Evolutionary conservation across 2,888 invertebrate genomes (phyloP), one percentile per base, ranked within the genome.

Genomic region (Acleris literana): DNA sequence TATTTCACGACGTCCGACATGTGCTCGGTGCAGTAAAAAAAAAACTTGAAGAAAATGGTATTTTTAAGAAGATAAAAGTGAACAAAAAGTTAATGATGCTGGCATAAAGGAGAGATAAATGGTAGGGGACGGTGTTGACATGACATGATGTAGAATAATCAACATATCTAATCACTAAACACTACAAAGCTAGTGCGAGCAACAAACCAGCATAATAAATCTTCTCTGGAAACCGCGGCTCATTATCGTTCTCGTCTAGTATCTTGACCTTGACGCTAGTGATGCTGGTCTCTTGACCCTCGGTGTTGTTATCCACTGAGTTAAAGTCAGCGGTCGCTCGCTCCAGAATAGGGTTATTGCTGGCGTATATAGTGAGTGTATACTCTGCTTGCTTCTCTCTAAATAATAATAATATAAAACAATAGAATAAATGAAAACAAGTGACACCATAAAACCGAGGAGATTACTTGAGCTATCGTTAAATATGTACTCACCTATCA

Each of bases 171-270:
- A 29, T 29, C 29, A 29, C 29, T 29, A 7, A 29, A 2, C 33
- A 33, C 33, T 33, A 33, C 9, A 33, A 33, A 33, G 29, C 9
- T 29, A 13, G 3, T 33, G 13, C 11, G 13, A 46, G 6, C 16
- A 46, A 62, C 54, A 39, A 22, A 63, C 96, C 96, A 56, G 95
- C 95, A 76, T 95, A 95, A 76, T 95, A 96, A 59, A 94, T 85
- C 20, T 84, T 82, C 68, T 94, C 93, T 59, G 94, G 93, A 78
- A 97, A 97, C 49, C 93, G 90, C 0, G 98, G 98, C 5, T 95
- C 94, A 82, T 97, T 97, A 78, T 98, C 98, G 76, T 98, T 98
- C 60, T 96, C 95, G 80, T 98, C 98, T 25, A 95, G 90, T 5
- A 98, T 94, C 3, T 92, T 94, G 46, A 98, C 93, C 62, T 93